phyloP scores from a whole-genome alignment of 2,113 vertebrate genomes.

The Centropus bengalensis region DNA sequence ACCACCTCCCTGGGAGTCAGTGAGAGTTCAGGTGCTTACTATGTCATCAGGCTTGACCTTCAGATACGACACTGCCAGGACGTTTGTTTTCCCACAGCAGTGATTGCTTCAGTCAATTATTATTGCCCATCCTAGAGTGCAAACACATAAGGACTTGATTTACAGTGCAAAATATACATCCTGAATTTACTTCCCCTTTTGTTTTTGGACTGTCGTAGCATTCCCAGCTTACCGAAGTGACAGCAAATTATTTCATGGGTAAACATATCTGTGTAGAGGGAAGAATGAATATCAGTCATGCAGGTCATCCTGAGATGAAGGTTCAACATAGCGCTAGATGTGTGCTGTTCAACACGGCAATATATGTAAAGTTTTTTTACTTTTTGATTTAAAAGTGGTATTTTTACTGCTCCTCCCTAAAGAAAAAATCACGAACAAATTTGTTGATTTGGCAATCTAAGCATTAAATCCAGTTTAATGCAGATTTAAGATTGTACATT shows the following conservation, averaged over 20 bases:
- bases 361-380: background rate
- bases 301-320: background rate
- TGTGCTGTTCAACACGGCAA: background rate
- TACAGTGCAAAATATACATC: conserved; percentile 52
- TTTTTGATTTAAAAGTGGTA: background rate
- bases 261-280: background rate
- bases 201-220: background rate
- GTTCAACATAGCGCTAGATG: background rate
- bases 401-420: background rate
- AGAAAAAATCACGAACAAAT: background rate
- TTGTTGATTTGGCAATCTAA: background rate
- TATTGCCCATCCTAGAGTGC: conserved; percentile 41
- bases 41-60: conserved; percentile 59
- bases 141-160: conserved; percentile 58
- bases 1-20: background rate
- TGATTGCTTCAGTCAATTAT: conserved; percentile 67
- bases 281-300: background rate
- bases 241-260: conserved; percentile 12
- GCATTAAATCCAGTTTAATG: background rate
- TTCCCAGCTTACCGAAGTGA: background rate
- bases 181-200: conserved; percentile 25
- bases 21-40: conserved; percentile 62
- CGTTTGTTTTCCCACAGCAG: conserved; percentile 64
- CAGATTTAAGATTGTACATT: conserved; percentile 23
- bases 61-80: background rate